Percentiles rank a stretch among this genome's conserved stretches.
phyloP scores from a whole-genome alignment of 2,113 vertebrate genomes.

The Myodes glareolus region DNA sequence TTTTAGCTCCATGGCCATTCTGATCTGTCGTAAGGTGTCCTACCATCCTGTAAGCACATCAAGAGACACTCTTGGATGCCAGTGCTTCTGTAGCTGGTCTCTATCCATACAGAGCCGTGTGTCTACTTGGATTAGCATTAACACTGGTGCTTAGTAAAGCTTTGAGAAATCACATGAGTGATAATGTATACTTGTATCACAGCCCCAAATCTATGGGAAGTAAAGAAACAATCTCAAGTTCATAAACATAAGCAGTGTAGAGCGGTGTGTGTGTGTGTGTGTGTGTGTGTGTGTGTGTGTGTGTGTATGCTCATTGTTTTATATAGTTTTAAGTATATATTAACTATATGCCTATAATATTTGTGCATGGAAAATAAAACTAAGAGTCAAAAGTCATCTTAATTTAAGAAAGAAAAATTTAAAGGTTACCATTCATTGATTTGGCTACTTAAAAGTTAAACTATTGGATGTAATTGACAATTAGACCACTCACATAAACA shows the following conservation, averaged over 20 bases:
- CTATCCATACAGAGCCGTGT: not conserved
- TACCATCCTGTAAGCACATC: not conserved
- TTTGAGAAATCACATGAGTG: not conserved
- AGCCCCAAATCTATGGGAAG: not conserved
- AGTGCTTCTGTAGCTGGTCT: not conserved
- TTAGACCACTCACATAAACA: not conserved
- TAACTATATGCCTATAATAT: not conserved
- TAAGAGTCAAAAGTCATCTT: not conserved
- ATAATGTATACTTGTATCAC: not conserved
- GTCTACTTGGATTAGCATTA: not conserved
- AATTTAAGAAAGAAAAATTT: conserved; percentile 32
- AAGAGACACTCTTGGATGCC: not conserved
- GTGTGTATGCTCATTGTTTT: not conserved
- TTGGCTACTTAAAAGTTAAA: not conserved
- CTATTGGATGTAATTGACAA: not conserved
- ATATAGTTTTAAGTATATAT: not conserved
- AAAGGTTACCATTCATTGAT: not conserved
- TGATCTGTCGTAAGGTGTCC: not conserved
- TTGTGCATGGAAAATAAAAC: not conserved
- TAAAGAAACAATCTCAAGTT: not conserved
- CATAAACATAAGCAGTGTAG: not conserved
- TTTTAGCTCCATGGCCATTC: not conserved
- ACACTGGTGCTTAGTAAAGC: not conserved
- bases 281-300: not conserved
- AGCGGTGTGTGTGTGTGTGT: no score